phyloP scores from a whole-genome alignment of 2,113 vertebrate species.

The Vulpes vulpes region DNA sequence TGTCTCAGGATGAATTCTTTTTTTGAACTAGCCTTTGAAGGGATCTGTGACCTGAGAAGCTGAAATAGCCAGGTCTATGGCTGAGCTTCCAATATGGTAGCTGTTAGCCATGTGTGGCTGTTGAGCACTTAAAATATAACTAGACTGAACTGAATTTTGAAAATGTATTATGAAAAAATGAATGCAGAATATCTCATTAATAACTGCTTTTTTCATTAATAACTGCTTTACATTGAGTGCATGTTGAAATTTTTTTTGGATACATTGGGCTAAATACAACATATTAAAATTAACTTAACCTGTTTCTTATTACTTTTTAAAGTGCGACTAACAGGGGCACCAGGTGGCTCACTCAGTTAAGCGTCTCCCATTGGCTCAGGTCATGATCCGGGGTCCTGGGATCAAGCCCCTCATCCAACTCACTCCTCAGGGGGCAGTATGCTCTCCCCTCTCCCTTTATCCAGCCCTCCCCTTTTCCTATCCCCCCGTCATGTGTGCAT shows the following conservation, averaged over 20 bases:
- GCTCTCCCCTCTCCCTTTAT: not conserved
- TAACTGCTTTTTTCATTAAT: not conserved
- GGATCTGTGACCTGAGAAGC: not conserved
- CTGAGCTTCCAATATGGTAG: not conserved
- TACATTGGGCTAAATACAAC: not conserved
- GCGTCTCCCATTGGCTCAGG: not conserved
- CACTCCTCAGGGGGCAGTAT: not conserved
- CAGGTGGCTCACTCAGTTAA: not conserved
- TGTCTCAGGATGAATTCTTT: not conserved
- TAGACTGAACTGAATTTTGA: slow-evolving; percentile 5
- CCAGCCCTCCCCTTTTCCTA: no score
- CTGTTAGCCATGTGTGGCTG: not conserved
- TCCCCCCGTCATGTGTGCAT: not conserved
- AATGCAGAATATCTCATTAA: not conserved
- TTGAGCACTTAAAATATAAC: not conserved
- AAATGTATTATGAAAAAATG: not conserved
- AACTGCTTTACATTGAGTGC: not conserved
- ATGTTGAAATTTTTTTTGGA: not conserved
- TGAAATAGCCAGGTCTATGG: not conserved
- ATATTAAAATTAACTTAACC: not conserved
- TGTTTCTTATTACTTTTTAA: slow-evolving; percentile 31
- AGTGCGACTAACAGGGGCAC: not conserved
- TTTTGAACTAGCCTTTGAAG: not conserved
- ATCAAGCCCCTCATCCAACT: not conserved
- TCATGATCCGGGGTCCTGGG: not conserved